These are phyloP conservation scores for Aphelocoma californica DNA, from an alignment of 2,797 vertebrate genomes.

Conservation along the genomic window DNA sequence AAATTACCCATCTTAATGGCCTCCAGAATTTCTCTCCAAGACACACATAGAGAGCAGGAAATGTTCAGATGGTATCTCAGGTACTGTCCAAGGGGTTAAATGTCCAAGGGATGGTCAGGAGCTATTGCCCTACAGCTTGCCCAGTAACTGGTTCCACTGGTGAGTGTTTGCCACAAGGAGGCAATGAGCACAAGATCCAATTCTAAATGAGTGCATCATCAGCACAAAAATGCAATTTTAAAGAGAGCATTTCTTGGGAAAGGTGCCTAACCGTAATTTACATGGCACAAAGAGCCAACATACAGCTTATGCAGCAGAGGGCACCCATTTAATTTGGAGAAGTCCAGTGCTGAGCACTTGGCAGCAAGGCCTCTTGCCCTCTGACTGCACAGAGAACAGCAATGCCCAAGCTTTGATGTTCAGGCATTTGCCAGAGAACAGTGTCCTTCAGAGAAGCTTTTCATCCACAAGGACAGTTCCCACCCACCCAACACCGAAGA, in stretches of 20 bases:
- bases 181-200: not conserved
- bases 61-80: conserved; percentile 20
- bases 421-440: not conserved
- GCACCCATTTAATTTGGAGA: conserved; percentile 12
- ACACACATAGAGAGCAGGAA: not conserved
- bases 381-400: not conserved
- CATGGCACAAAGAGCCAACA: not conserved
- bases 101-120: not conserved
- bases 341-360: not conserved
- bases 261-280: conserved; percentile 23
- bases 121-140: not conserved
- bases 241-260: conserved; percentile 22
- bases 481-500: not conserved
- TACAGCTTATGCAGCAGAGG: not conserved
- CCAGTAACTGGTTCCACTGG: not conserved
- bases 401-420: not conserved
- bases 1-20: conserved; percentile 77
- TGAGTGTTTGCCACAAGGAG: not conserved
- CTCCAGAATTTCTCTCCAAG: conserved; percentile 59
- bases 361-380: not conserved
- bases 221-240: conserved; percentile 37
- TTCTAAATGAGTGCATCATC: not conserved
- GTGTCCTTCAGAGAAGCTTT: not conserved
- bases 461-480: not conserved
- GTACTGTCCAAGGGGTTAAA: not conserved